Conservation (phyloP, 2,888 invertebrate species). For the Steinernema hermaphroditum region DNA sequence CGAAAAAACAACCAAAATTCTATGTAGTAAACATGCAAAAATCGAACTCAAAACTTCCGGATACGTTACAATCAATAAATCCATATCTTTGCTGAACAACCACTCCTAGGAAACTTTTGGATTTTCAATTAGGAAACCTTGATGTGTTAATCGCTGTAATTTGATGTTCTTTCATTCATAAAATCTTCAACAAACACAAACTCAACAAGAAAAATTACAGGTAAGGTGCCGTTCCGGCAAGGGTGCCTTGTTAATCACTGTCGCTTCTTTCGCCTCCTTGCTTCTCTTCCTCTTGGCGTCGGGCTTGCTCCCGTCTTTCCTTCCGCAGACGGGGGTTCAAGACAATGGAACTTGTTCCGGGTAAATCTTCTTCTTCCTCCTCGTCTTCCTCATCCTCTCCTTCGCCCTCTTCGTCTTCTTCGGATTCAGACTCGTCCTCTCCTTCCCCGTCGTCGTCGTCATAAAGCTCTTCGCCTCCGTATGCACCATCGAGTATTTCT, state of each 20-base stretch:
- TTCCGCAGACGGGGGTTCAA: constrained; percentile 6
- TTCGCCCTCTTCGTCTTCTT: neutral
- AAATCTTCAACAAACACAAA: no score
- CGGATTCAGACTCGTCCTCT: neutral
- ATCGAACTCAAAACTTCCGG: no score
- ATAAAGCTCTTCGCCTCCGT: neutral
- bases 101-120: no score
- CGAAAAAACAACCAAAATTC: no score
- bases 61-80: no score
- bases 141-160: no score
- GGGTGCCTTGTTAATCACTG: neutral
- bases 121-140: no score
- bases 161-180: no score
- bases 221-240: no score
- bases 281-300: neutral
- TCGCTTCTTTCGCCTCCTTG: constrained; percentile 8
- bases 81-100: no score
- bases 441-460: neutral
- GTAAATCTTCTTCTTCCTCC: neutral
- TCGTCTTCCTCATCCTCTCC: neutral
- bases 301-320: neutral
- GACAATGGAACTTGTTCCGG: constrained; percentile 27
- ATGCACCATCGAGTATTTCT: neutral
- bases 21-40: no score
- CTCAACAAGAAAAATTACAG: no score